Conservation (phyloP, 2,888 invertebrate genomes). For the Ellobium chinense region DNA sequence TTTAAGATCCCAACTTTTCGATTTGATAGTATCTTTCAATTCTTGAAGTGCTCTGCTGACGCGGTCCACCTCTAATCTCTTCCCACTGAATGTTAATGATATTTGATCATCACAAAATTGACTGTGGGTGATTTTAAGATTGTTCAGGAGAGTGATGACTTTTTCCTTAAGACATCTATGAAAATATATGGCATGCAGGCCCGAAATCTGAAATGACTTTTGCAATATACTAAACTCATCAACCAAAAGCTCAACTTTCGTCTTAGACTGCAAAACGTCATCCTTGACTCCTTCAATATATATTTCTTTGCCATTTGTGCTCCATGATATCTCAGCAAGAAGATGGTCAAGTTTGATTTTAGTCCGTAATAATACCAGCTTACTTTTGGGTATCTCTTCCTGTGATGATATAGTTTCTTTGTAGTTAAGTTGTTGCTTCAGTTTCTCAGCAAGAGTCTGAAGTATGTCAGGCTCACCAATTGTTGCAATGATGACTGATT, state of each 20-base stretch:
- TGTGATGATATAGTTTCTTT: conserved; percentile 8
- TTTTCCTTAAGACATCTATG: not conserved
- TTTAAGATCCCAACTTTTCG: conserved; percentile 13
- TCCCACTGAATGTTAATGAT: not conserved
- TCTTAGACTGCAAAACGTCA: conserved; percentile 14
- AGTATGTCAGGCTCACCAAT: not conserved
- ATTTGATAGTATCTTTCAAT: not conserved
- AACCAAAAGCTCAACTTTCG: not conserved
- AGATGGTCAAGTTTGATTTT: not conserved
- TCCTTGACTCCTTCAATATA: conserved; percentile 23
- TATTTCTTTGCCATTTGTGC: not conserved
- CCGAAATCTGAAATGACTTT: not conserved
- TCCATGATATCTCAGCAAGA: conserved; percentile 11
- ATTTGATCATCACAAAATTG: not conserved
- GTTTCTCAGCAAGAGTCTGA: not conserved
- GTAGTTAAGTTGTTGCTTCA: not conserved
- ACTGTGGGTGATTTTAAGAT: not conserved
- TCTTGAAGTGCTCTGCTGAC: not conserved
- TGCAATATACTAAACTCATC: not conserved
- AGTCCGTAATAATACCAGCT: not conserved
- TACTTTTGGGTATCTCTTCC: not conserved
- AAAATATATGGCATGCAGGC: not conserved
- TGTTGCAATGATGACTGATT: not conserved
- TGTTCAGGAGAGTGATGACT: not conserved
- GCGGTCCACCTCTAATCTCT: too few species aligned